Conservation (phyloP, 2,113 vertebrate species). For the Psittacula cyanocephala region DNA sequence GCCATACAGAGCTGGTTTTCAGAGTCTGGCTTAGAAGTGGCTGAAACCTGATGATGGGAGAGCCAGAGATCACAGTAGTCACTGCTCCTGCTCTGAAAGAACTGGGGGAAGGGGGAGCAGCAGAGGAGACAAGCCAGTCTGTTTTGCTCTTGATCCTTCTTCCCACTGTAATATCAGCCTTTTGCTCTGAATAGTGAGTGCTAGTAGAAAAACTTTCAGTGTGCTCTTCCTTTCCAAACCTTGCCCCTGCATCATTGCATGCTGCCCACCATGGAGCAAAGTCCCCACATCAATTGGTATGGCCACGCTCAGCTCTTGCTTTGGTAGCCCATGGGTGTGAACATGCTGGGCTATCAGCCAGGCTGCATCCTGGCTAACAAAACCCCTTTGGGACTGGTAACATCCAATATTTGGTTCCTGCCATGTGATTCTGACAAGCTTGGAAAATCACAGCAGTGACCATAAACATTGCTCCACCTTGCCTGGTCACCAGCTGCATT, state of each 20-base stretch:
- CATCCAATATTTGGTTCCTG: not conserved
- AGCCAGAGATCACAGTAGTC: not conserved
- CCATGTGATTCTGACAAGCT: not conserved
- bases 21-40: not conserved
- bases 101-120: rapidly evolving
- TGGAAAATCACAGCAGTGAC: not conserved
- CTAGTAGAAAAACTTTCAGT: not conserved
- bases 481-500: not conserved
- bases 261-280: not conserved
- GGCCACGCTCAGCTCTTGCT: not conserved
- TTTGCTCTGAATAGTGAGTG: not conserved
- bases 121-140: not conserved
- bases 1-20: not conserved
- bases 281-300: not conserved
- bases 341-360: not conserved
- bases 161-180: not conserved
- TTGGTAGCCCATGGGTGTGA: not conserved
- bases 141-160: not conserved
- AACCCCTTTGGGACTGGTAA: not conserved
- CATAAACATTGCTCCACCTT: rapidly evolving
- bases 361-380: not conserved
- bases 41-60: not conserved
- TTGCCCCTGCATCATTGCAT: not conserved
- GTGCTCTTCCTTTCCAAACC: not conserved
- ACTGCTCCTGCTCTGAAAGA: not conserved